Evolutionary conservation across 2,888 invertebrate genomes (phyloP).

Genomic region (Desoria tigrina): DNA sequence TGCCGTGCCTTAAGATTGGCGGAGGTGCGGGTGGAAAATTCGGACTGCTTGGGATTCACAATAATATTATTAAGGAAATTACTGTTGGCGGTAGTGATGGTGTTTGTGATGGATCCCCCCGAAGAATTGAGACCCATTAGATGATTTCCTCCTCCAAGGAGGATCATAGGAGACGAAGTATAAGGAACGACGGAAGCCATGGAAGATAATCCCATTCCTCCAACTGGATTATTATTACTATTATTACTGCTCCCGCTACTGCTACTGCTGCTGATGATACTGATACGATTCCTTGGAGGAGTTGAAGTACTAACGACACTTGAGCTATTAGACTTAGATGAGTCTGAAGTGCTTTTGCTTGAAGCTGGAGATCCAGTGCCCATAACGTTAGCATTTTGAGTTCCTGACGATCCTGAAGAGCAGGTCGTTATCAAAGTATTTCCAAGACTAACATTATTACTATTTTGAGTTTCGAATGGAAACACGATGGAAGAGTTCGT

Average conservation of each 20-base stretch:
- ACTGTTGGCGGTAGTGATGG: not conserved
- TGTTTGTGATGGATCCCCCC: not conserved
- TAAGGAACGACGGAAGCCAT: not conserved
- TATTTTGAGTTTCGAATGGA: slow-evolving; percentile 27
- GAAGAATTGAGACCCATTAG: slow-evolving; percentile 2
- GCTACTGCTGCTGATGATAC: not conserved
- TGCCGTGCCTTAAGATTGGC: slow-evolving; percentile 28
- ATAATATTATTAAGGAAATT: not conserved
- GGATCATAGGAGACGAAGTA: not conserved
- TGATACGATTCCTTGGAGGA: not conserved
- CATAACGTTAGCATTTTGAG: not conserved
- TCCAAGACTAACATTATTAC: not conserved
- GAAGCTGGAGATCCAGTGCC: not conserved
- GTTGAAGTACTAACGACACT: not conserved
- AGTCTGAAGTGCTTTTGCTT: not conserved
- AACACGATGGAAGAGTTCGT: slow-evolving; percentile 26
- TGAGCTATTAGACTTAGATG: slow-evolving; percentile 4
- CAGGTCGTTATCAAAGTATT: slow-evolving; percentile 2
- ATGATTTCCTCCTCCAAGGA: not conserved
- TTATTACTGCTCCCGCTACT: not conserved
- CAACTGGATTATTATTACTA: slow-evolving; percentile 6
- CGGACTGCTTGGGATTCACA: not conserved
- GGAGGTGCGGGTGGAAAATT: too few species aligned
- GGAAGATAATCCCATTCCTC: slow-evolving; percentile 8
- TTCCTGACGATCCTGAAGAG: not conserved